Percentiles rank a stretch among this genome's conserved stretches.
These are phyloP conservation scores for Cecropterus lyciades DNA, from an alignment of 1,140 invertebrate genomes.

Conservation along the genomic window DNA sequence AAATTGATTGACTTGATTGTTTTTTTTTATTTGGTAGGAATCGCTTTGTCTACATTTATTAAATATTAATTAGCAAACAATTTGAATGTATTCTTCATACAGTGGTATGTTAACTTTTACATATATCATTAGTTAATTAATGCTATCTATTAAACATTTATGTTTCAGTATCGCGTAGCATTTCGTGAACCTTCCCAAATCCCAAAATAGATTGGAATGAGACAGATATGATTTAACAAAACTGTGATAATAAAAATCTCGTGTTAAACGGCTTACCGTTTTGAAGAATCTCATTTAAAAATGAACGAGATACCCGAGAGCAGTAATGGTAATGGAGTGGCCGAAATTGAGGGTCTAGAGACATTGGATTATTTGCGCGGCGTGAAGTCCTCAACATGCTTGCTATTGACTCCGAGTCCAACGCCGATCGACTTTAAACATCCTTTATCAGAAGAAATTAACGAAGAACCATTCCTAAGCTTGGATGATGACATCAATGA, in stretches of 20 bases:
- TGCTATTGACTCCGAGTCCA: slow-evolving; percentile 71
- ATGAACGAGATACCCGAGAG: slow-evolving; percentile 70
- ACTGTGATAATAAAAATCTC: neutral
- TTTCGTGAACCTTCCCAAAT: too few relatives aligned
- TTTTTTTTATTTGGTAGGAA: too few relatives aligned
- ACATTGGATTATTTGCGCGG: slow-evolving; percentile 71
- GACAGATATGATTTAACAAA: neutral
- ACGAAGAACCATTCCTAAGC: slow-evolving; percentile 60
- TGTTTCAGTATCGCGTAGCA: too few relatives aligned
- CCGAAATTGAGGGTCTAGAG: slow-evolving; percentile 48
- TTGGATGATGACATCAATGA: slow-evolving; percentile 55
- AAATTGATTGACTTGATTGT: too few relatives aligned
- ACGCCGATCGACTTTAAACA: slow-evolving; percentile 75
- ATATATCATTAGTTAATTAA: too few relatives aligned
- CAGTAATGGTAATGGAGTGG: slow-evolving; percentile 48
- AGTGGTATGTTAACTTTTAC: too few relatives aligned
- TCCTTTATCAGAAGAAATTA: slow-evolving; percentile 72
- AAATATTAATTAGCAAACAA: too few relatives aligned
- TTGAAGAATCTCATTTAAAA: neutral
- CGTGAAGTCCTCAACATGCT: slow-evolving; percentile 75
- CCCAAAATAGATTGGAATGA: neutral
- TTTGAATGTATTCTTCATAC: too few relatives aligned
- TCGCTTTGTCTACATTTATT: too few relatives aligned
- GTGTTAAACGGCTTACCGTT: neutral
- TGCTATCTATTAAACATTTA: too few relatives aligned